Evolutionary conservation across 2,797 vertebrate species (phyloP).

Genomic region (Sitta carolinensis): DNA sequence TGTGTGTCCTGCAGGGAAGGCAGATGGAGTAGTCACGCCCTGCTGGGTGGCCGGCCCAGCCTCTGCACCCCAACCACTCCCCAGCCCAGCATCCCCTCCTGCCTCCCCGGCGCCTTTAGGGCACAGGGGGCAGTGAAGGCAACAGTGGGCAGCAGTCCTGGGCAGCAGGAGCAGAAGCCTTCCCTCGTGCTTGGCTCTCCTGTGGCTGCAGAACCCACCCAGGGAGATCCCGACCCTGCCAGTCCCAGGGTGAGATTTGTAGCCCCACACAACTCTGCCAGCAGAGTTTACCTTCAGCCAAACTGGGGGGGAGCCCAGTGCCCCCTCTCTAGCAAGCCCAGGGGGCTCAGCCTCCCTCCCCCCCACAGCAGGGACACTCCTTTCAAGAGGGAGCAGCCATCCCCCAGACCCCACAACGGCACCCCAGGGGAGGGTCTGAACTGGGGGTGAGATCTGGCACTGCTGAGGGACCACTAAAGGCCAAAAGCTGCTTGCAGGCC

Average conservation of each 20-base stretch:
- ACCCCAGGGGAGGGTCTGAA: accelerated
- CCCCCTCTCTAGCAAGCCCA: background rate
- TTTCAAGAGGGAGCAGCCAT: no score
- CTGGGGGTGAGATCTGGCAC: background rate
- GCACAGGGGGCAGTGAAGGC: background rate
- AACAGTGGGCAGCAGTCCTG: accelerated
- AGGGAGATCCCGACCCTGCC: accelerated
- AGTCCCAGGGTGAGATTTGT: background rate
- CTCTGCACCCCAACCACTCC: background rate
- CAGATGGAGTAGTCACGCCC: background rate
- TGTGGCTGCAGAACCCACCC: background rate
- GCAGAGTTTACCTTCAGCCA: background rate
- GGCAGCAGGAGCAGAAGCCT: background rate
- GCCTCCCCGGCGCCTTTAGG: background rate
- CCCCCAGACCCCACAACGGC: accelerated
- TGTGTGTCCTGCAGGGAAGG: constrained; percentile 86
- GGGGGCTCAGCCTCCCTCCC: background rate
- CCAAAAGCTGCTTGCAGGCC: background rate
- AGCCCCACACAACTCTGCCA: background rate
- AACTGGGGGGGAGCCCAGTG: background rate
- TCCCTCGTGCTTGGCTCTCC: background rate
- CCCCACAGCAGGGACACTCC: background rate
- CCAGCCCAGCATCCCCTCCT: background rate
- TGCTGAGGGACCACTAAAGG: background rate
- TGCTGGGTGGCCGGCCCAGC: accelerated